phyloP scores from a whole-genome alignment of 2,888 invertebrate genomes.

The Caenorhabditis sp. region DNA sequence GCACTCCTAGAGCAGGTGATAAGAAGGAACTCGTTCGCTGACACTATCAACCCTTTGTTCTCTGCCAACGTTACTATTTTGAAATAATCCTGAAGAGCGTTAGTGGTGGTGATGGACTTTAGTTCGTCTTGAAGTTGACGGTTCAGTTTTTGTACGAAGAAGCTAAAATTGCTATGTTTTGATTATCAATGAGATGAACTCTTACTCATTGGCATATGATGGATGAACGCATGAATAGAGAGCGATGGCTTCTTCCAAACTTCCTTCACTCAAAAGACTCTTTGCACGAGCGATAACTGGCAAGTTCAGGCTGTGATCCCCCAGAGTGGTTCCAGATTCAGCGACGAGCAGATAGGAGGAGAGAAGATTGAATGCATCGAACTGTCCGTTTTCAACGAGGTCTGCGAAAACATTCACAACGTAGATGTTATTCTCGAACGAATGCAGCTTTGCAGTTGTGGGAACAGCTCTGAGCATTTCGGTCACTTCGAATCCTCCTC shows the following conservation, averaged over 20 bases:
- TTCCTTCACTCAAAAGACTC: slow-evolving; percentile 60
- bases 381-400: slow-evolving; percentile 61
- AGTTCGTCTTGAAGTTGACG: slow-evolving; percentile 22
- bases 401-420: slow-evolving; percentile 61
- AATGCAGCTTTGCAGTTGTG: slow-evolving; percentile 56
- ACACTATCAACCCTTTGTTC: slow-evolving; percentile 43
- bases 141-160: slow-evolving; percentile 51
- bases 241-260: slow-evolving; percentile 48
- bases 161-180: slow-evolving; percentile 38
- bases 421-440: slow-evolving; percentile 57
- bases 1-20: neutral
- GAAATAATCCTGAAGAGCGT: slow-evolving; percentile 29
- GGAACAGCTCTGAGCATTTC: slow-evolving; percentile 62
- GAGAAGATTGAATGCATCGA: slow-evolving; percentile 60
- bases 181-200: neutral
- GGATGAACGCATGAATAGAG: slow-evolving; percentile 55
- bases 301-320: slow-evolving; percentile 42
- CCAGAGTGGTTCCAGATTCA: slow-evolving; percentile 38
- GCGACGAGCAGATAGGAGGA: slow-evolving; percentile 58
- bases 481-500: slow-evolving; percentile 55
- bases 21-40: slow-evolving; percentile 54
- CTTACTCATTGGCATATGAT: slow-evolving; percentile 60
- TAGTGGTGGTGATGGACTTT: neutral
- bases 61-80: slow-evolving; percentile 51
- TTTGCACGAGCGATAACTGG: slow-evolving; percentile 50